These are phyloP conservation scores for Conus betulinus DNA, from an alignment of 1,140 invertebrate species.

Conservation along the genomic window DNA sequence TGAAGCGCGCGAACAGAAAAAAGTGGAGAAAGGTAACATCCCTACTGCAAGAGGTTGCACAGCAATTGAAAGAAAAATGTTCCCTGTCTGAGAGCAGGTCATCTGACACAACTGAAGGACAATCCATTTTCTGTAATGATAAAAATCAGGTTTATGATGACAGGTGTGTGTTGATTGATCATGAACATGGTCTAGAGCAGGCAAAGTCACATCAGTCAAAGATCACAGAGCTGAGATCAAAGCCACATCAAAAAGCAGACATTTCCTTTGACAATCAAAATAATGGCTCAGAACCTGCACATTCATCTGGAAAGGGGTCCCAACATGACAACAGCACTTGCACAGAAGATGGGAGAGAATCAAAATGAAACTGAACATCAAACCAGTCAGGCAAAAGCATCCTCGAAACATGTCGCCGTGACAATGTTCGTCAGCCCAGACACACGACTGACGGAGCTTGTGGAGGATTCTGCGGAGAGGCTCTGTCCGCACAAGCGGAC, in stretches of 20 bases:
- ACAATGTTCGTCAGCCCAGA: constrained; percentile 41
- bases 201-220: neutral
- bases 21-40: neutral
- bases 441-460: constrained; percentile 36
- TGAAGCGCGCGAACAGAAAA: constrained; percentile 39
- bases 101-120: too few species aligned
- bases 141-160: too few species aligned
- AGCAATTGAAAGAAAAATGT: neutral
- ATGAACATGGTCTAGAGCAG: neutral
- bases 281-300: too few species aligned
- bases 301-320: too few species aligned
- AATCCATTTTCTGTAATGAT: neutral
- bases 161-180: neutral
- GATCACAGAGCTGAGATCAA: neutral
- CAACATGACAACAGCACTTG: too few species aligned
- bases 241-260: neutral
- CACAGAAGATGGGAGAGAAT: too few species aligned
- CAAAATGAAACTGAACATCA: too few species aligned
- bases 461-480: neutral
- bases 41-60: neutral
- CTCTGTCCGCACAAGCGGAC: constrained; percentile 15
- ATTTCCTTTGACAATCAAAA: neutral
- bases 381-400: neutral
- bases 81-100: too few species aligned
- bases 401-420: constrained; percentile 30